Percentiles rank a stretch among this genome's conserved stretches.
These are phyloP conservation scores for human DNA, from an alignment of 2,113 vertebrate genomes.

Conservation along the genomic window GRCh38 chr9:116087501-116088000, in stretches of 20 bases:
- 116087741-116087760: background rate
- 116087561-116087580: background rate
- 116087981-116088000: conserved; percentile 75
- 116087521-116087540: background rate
- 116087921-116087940: conserved; percentile 82
- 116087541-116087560: background rate
- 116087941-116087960: conserved; percentile 81
- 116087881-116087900: conserved; percentile 72
- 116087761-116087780: conserved; percentile 39
- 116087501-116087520: background rate
- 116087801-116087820: conserved; percentile 64
- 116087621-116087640: background rate
- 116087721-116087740: conserved; percentile 32
- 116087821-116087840: conserved; percentile 74
- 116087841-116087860: conserved; percentile 61
- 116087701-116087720: conserved; percentile 28
- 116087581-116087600: background rate
- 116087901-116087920: conserved; percentile 70
- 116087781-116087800: conserved; percentile 57
- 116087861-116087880: conserved; percentile 69
- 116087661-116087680: conserved; percentile 1
- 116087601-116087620: background rate
- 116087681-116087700: background rate
- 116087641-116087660: background rate
- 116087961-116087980: conserved; percentile 81